Evolutionary conservation across 1,140 invertebrate species (phyloP).

Genomic region (Proales similis): DNA sequence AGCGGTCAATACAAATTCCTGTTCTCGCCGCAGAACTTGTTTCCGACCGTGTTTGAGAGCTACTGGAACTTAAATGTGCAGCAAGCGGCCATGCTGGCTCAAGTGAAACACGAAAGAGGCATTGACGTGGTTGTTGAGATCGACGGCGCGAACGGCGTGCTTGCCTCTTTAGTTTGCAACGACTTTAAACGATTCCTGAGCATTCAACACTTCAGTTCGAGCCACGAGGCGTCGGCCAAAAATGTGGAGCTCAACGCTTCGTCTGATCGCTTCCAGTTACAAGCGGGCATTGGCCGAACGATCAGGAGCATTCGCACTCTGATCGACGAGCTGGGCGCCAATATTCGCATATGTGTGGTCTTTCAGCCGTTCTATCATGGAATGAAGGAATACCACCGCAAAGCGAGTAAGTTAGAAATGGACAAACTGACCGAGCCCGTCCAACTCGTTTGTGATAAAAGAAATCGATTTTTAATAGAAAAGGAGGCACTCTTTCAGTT

Average conservation of each 20-base stretch:
- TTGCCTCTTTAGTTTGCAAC: not conserved
- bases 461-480: not conserved
- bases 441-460: not conserved
- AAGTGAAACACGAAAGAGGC: slow-evolving; percentile 8
- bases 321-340: not conserved
- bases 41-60: slow-evolving; percentile 19
- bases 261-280: too few species aligned
- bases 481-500: slow-evolving; percentile 18
- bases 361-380: slow-evolving; percentile 24
- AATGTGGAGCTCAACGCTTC: too few species aligned
- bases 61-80: slow-evolving; percentile 24
- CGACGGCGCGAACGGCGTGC: slow-evolving; percentile 22
- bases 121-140: slow-evolving; percentile 7
- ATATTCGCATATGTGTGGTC: slow-evolving; percentile 18
- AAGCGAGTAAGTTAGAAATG: not conserved
- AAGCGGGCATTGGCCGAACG: too few species aligned
- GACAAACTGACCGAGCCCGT: not conserved
- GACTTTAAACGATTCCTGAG: not conserved
- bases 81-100: not conserved
- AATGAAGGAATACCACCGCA: slow-evolving; percentile 5
- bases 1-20: slow-evolving; percentile 7
- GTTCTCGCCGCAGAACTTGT: slow-evolving; percentile 11
- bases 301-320: too few species aligned
- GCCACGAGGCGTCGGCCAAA: too few species aligned
- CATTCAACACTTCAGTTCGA: slow-evolving; percentile 10